Conservation (phyloP, 2,888 invertebrate genomes). For the Lasioglossum malachurum region DNA sequence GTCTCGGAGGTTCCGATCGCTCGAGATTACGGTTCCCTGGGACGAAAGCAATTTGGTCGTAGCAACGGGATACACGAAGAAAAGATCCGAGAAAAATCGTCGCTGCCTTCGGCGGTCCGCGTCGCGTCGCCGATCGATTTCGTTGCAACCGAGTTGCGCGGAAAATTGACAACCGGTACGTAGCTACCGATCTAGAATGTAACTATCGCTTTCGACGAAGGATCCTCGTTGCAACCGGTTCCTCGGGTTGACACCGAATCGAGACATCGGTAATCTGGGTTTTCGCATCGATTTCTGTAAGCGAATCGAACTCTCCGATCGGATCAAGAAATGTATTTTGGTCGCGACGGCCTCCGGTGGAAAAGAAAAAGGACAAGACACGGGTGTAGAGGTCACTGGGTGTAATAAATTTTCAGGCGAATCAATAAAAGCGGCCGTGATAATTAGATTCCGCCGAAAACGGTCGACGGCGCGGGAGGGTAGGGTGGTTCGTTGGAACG, state of each 20-base stretch:
- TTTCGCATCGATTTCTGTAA: neutral
- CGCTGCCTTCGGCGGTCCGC: neutral
- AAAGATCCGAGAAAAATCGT: neutral
- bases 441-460: slow-evolving; percentile 63
- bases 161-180: slow-evolving; percentile 20
- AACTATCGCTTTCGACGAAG: slow-evolving; percentile 74
- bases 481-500: slow-evolving; percentile 13
- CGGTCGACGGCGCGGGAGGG: neutral
- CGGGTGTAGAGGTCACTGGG: neutral
- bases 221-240: slow-evolving; percentile 68
- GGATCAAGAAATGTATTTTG: neutral
- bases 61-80: neutral
- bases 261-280: neutral
- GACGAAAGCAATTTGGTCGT: neutral
- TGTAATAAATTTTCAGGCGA: slow-evolving; percentile 36
- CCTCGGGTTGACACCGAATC: slow-evolving; percentile 22
- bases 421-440: slow-evolving; percentile 61
- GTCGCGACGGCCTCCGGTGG: neutral
- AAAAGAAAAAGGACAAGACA: neutral
- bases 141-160: neutral
- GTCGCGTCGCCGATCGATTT: neutral
- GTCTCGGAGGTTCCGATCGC: neutral
- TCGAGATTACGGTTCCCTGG: neutral
- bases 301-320: neutral
- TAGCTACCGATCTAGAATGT: slow-evolving; percentile 61